Conservation (phyloP, 2,113 vertebrate genomes). For the Brachyhypopomus occidentalis region DNA sequence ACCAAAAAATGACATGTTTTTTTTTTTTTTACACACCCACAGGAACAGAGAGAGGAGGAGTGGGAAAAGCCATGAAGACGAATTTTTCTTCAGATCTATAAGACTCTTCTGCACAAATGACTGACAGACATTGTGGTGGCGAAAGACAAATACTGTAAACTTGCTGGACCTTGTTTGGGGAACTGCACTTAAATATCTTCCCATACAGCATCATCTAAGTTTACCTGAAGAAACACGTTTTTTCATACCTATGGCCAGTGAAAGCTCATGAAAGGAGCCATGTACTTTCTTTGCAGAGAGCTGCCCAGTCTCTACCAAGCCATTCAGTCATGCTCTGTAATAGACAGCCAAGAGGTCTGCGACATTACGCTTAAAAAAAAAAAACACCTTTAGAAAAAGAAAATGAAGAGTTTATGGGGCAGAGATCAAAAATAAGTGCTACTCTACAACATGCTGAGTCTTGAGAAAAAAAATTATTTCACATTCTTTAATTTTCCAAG, state of each 20-base stretch:
- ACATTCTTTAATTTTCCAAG: conserved; percentile 98
- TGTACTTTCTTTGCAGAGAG: conserved; percentile 4
- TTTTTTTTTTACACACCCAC: no score
- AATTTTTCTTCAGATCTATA: no score
- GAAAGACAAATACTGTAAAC: not conserved
- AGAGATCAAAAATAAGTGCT: conserved; percentile 95
- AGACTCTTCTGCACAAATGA: no score
- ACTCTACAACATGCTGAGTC: conserved; percentile 82
- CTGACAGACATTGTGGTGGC: no score
- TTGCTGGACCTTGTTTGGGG: not conserved
- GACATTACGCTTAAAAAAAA: conserved; percentile 70
- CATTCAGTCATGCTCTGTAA: conserved; percentile 58
- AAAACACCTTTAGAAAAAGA: conserved; percentile 75
- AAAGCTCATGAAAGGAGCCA: conserved; percentile 30
- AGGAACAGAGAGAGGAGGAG: no score
- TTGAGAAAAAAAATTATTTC: conserved; percentile 82
- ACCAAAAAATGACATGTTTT: no score
- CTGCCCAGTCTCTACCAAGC: conserved; percentile 16
- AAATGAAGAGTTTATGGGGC: conserved; percentile 80
- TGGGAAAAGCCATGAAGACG: no score
- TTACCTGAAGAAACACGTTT: conserved; percentile 24
- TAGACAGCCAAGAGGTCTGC: conserved; percentile 66
- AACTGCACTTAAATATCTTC: not conserved
- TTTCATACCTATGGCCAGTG: conserved; percentile 17
- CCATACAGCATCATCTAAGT: conserved; percentile 44